A percentile compares a stretch with the other conserved stretches of the same genome.
phyloP scores from a whole-genome alignment of 2,797 vertebrate species.

The Sphenodon punctatus region DNA sequence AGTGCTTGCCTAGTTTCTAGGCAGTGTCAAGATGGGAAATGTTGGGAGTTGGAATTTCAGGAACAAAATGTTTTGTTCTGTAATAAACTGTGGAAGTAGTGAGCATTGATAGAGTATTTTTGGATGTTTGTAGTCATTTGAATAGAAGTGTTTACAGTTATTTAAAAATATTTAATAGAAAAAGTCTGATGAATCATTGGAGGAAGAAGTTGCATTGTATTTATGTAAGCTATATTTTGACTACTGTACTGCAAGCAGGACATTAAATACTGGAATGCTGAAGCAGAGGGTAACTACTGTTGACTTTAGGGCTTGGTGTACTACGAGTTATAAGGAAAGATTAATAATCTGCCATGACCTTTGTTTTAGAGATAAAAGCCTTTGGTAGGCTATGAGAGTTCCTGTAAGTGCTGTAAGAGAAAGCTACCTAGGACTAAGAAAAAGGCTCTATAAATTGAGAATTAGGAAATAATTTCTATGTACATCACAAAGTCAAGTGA shows the following conservation, averaged over 20 bases:
- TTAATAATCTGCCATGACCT: not conserved
- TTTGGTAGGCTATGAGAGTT: not conserved
- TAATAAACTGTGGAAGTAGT: not conserved
- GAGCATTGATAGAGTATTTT: not conserved
- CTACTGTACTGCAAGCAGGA: not conserved
- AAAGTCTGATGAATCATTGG: too few species aligned
- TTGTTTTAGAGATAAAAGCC: not conserved
- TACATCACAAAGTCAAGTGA: not conserved
- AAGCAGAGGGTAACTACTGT: not conserved
- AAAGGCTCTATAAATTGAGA: not conserved
- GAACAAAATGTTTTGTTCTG: not conserved
- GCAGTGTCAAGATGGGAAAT: not conserved
- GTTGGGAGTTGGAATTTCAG: not conserved
- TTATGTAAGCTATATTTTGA: too few species aligned
- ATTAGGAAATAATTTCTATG: not conserved
- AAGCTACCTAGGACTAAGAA: slow-evolving; percentile 15
- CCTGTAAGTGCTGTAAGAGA: slow-evolving; percentile 17
- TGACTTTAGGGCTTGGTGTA: not conserved
- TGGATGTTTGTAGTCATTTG: not conserved
- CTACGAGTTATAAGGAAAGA: not conserved
- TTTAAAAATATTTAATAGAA: too few species aligned
- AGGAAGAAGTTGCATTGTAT: too few species aligned
- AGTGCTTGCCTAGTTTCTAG: not conserved
- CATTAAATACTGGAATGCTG: not conserved
- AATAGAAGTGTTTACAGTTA: not conserved